These are phyloP conservation scores for Semibalanus balanoides DNA, from an alignment of 1,140 invertebrate genomes.

Conservation along the genomic window DNA sequence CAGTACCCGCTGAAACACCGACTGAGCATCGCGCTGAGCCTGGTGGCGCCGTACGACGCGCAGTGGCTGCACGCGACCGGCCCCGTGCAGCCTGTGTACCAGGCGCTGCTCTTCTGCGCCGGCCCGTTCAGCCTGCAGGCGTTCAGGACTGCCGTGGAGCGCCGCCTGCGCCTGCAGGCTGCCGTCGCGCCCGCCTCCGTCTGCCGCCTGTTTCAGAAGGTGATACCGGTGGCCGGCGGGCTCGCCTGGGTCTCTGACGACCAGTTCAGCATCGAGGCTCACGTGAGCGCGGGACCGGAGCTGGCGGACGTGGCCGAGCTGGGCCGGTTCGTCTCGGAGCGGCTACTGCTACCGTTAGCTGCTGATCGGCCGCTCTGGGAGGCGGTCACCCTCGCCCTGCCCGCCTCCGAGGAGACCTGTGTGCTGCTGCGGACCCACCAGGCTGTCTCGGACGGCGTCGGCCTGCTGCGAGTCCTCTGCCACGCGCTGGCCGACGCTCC, in stretches of 20 bases:
- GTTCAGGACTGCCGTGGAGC: conserved; percentile 33
- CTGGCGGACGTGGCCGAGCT: conserved; percentile 29
- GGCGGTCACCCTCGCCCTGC: conserved; percentile 35
- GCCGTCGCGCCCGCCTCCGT: conserved; percentile 29
- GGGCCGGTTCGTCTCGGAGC: conserved; percentile 31
- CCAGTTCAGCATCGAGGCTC: conserved; percentile 37
- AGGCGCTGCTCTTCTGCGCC: conserved; percentile 37
- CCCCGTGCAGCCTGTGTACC: conserved; percentile 31
- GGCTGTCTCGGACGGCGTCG: conserved; percentile 40
- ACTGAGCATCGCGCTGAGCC: conserved; percentile 24
- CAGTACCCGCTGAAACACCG: conserved; percentile 19
- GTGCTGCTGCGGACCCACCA: conserved; percentile 40
- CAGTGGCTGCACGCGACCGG: conserved; percentile 34
- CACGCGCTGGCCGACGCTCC: conserved; percentile 37
- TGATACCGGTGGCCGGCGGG: conserved; percentile 28
- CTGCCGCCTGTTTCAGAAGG: conserved; percentile 36
- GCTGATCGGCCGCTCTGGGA: conserved; percentile 40
- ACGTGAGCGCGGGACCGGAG: conserved; percentile 33
- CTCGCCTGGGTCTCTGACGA: conserved; percentile 38
- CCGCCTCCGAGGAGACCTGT: conserved; percentile 32
- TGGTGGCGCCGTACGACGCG: conserved; percentile 28
- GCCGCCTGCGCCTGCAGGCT: conserved; percentile 32
- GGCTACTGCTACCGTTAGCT: conserved; percentile 32
- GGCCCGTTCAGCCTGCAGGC: conserved; percentile 31
- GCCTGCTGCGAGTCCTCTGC: conserved; percentile 36